phyloP scores from a whole-genome alignment of 2,797 vertebrate species.

The Perdix hodgsoniae region DNA sequence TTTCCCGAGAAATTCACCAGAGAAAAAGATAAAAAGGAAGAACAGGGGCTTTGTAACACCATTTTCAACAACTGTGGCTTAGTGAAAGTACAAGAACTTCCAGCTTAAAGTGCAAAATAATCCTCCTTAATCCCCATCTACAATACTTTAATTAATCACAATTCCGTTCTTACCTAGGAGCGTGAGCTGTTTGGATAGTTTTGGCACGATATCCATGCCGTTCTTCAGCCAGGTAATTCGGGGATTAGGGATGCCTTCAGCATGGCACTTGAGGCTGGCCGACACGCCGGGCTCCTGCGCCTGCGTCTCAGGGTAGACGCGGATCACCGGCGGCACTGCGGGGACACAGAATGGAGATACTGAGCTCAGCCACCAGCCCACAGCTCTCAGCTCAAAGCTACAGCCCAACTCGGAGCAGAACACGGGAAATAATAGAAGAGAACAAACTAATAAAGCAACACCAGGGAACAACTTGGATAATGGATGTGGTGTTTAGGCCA shows the following conservation, averaged over 20 bases:
- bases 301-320: slow-evolving; percentile 95
- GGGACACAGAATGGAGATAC: slow-evolving; percentile 3
- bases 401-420: not conserved
- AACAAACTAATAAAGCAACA: not conserved
- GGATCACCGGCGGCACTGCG: slow-evolving; percentile 94
- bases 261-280: slow-evolving; percentile 91
- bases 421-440: not conserved
- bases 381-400: not conserved
- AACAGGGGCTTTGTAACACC: not conserved
- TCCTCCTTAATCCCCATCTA: slow-evolving; percentile 12
- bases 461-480: rapidly evolving
- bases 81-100: not conserved
- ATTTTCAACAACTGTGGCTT: slow-evolving; percentile 2
- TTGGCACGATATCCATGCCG: slow-evolving; percentile 88
- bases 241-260: slow-evolving; percentile 94
- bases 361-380: not conserved
- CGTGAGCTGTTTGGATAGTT: slow-evolving; percentile 89
- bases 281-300: slow-evolving; percentile 94
- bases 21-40: slow-evolving; percentile 10
- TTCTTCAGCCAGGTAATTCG: slow-evolving; percentile 96
- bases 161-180: slow-evolving; percentile 87
- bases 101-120: slow-evolving; percentile 6
- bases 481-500: not conserved
- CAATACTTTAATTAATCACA: slow-evolving; percentile 11
- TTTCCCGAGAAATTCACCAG: not conserved